A percentile compares a stretch with the other conserved stretches of the same genome.
Conservation (phyloP, 2,888 invertebrate genomes). For the Hydrotaea diabolus region DNA sequence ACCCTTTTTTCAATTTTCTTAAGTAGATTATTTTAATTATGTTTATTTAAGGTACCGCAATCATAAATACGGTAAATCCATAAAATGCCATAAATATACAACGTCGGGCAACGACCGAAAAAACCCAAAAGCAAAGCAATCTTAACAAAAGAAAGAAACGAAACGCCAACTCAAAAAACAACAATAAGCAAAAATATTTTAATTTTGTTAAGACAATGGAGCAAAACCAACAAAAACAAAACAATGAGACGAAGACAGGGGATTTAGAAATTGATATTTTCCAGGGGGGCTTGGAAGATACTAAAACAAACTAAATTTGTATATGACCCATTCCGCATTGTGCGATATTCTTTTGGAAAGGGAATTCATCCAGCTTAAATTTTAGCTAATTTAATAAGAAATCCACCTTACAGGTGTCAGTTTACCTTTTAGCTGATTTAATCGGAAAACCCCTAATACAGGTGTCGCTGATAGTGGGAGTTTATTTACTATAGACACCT, state of each 20-base stretch:
- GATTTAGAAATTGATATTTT: neutral
- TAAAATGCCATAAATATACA: conserved; percentile 39
- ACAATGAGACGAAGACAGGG: neutral
- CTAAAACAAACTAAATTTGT: no score
- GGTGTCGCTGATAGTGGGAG: no score
- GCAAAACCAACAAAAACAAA: neutral
- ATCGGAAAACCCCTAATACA: no score
- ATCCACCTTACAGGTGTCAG: no score
- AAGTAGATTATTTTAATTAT: conserved; percentile 54
- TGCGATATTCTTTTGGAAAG: no score
- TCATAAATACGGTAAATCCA: conserved; percentile 39
- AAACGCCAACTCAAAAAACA: no score
- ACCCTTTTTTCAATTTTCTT: conserved; percentile 47
- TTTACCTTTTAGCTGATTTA: no score
- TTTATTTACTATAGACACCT: no score
- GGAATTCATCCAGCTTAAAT: no score
- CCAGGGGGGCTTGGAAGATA: neutral
- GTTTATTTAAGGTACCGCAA: conserved; percentile 44
- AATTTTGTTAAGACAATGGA: conserved; percentile 19
- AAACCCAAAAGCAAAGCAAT: neutral
- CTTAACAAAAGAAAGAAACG: no score
- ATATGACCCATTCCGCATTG: no score
- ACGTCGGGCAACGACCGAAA: neutral
- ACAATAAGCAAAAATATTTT: conserved; percentile 2
- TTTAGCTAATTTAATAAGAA: no score